Evolutionary conservation across 2,113 vertebrate species (phyloP).

Genomic region (Aleadryas rufinucha): DNA sequence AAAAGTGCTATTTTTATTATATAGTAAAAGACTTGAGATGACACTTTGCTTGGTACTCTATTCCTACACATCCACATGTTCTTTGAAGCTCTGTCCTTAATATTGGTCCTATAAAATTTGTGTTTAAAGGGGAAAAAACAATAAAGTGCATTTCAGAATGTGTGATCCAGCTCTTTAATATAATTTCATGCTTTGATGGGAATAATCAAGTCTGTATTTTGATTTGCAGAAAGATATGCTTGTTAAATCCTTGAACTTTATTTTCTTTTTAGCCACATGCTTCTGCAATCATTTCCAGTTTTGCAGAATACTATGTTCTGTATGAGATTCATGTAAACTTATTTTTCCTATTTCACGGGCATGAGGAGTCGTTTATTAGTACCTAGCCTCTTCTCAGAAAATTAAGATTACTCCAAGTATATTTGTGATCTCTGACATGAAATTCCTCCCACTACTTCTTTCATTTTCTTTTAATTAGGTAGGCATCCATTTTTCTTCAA

Average conservation of each 20-base stretch:
- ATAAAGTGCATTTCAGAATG: background rate
- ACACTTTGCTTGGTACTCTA: background rate
- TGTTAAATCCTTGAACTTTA: background rate
- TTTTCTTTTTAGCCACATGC: background rate
- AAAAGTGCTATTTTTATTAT: background rate
- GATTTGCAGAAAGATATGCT: conserved; percentile 19
- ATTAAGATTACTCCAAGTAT: background rate
- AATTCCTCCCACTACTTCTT: background rate
- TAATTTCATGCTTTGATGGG: conserved; percentile 11
- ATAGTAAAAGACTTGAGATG: background rate
- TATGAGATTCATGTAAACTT: background rate
- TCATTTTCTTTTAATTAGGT: background rate
- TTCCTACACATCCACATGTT: background rate
- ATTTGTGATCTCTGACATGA: background rate
- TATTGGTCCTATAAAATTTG: background rate
- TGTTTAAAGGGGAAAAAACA: background rate
- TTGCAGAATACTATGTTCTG: background rate
- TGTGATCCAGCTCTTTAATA: conserved; percentile 12
- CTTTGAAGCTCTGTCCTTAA: background rate
- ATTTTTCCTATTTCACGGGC: background rate
- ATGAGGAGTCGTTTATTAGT: background rate
- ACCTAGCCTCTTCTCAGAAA: background rate
- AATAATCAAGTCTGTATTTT: conserved; percentile 31
- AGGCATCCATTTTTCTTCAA: background rate
- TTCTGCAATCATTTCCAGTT: background rate